Percentiles rank a stretch among this genome's conserved stretches.
Evolutionary conservation across 2,797 vertebrate genomes (phyloP).

Genomic region (Chromobotia macracanthus): DNA sequence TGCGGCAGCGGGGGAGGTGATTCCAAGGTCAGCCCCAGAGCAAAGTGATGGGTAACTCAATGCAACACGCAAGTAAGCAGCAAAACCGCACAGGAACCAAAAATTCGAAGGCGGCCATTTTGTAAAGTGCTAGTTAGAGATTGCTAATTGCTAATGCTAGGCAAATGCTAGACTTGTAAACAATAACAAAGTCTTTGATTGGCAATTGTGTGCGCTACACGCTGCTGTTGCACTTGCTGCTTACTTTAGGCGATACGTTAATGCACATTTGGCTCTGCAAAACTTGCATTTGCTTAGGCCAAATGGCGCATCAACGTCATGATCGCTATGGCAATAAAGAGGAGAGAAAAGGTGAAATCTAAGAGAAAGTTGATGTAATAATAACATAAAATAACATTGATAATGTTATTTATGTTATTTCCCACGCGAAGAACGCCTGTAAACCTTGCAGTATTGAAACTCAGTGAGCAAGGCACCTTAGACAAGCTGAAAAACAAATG

Average conservation of each 20-base stretch:
- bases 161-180: constrained; percentile 18
- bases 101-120: constrained; percentile 67
- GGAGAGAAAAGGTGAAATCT: constrained; percentile 74
- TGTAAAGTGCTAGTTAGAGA: constrained; percentile 62
- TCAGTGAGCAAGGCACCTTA: constrained; percentile 99
- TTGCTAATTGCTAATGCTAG: constrained; percentile 14
- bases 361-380: constrained; percentile 92
- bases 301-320: constrained; percentile 99
- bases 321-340: constrained; percentile 89
- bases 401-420: constrained; percentile 99
- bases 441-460: constrained; percentile 99
- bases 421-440: constrained; percentile 99
- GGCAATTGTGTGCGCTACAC: constrained; percentile 1
- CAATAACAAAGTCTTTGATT: constrained; percentile 19
- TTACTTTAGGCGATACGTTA: constrained; percentile 99
- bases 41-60: constrained; percentile 99
- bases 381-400: constrained; percentile 99
- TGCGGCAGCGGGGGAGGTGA: constrained; percentile 99
- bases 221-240: constrained; percentile 90
- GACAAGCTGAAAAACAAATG: constrained; percentile 99
- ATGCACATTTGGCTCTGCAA: constrained; percentile 99
- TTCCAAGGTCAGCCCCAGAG: constrained; percentile 99
- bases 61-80: constrained; percentile 98
- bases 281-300: constrained; percentile 98
- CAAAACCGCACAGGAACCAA: constrained; percentile 87